phyloP scores from a whole-genome alignment of 2,797 vertebrate genomes.

The Hypotaenidia okinawae region DNA sequence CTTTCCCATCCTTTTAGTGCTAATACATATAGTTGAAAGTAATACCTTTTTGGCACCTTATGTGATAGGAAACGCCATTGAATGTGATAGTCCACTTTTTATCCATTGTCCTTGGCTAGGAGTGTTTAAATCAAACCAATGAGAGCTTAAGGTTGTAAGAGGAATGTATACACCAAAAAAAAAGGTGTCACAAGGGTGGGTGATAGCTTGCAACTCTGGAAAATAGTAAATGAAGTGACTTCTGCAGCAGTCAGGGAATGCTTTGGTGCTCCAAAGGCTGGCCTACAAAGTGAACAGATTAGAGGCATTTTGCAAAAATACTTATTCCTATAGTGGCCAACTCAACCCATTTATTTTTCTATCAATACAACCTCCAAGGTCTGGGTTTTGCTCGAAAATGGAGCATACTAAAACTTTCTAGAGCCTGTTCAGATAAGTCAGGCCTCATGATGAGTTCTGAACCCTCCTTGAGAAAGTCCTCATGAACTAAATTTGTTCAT shows the following conservation, averaged over 20 bases:
- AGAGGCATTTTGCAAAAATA: background rate
- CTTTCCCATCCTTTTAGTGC: background rate
- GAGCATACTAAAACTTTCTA: background rate
- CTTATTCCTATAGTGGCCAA: background rate
- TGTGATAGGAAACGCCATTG: background rate
- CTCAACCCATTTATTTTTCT: background rate
- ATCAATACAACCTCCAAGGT: background rate
- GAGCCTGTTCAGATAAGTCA: background rate
- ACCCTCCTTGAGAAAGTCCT: background rate
- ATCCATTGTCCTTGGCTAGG: background rate
- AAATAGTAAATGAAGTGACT: background rate
- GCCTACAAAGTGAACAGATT: background rate
- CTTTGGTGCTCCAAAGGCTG: background rate
- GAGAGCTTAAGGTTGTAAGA: background rate
- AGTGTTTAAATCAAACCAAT: background rate
- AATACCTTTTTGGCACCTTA: background rate
- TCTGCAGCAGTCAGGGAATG: background rate
- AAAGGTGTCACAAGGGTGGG: background rate
- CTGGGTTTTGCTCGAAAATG: fast-evolving
- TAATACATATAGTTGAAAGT: background rate
- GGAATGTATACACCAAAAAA: background rate
- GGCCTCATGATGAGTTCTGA: background rate
- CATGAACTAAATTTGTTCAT: background rate
- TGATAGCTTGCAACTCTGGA: background rate
- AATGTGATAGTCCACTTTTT: background rate